Base-by-base conservation (phyloP, 1,140 invertebrate genomes). In the Maniola jurtina region DNA sequence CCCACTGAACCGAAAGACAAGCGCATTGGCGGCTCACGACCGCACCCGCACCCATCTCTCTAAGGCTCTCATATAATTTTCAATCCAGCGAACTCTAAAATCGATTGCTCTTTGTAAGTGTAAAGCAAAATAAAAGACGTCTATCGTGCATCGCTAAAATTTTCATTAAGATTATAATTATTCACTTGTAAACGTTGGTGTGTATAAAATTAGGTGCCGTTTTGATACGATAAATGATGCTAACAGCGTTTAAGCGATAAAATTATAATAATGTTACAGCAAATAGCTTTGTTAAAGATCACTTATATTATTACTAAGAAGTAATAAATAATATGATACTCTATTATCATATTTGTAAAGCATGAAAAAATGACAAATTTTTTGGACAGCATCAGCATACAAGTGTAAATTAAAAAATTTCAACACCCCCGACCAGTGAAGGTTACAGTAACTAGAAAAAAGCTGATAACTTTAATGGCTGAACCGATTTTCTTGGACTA, bases 1-100 rank as follows among this genome's bases (percentile, higher is more conserved):
- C 90, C 86, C 90, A 91, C 75, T 91, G 90, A 91, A 91, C 89
- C 86, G 90, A 89, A 91, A 91, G 90, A 91, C 88, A 91, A 91
- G 89, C 88, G 89, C 86, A 91, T 90, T 91, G 88, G 89, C 84
- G 88, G 84, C 84, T 88, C 82, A 86, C 84, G 82, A 83, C 72
- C 79, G 76, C 79, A 73, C 83, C 81, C 78, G 74, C 75, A 79
- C 79, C 79, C 81, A 70, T 69, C 78, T 84, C 80, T 84, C 80
- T 84, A 86, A 88, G 80, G 81, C 81, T 88, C 81, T 88, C 86
- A 88, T 88, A 90, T 89, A 90, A 90, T 90, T 90, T 90, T 86
- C 88, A 88, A 89, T 90, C 79, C 86, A 90, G 80, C 86, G 88
- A 90, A 79, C 88, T 89, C 84, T 88, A 88, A 89, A 90, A 89